Percentiles rank a stretch among this genome's conserved stretches.
These are phyloP conservation scores for Drosophila elegans DNA, from an alignment of 1,140 invertebrate species.

Conservation along the genomic window DNA sequence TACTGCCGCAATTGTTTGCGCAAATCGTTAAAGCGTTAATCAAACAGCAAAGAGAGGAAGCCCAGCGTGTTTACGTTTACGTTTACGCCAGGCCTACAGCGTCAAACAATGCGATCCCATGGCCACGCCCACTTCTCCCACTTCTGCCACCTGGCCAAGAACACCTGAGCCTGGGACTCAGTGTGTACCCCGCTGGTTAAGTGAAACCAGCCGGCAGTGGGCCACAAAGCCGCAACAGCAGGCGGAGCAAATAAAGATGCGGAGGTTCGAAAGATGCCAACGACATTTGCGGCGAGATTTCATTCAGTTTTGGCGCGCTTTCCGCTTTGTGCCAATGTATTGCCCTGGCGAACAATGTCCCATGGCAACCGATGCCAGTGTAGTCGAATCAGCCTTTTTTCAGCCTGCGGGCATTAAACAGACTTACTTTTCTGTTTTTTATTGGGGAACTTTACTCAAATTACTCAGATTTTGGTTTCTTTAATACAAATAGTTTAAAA, in stretches of 20 bases:
- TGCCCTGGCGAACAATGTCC: conserved; percentile 26
- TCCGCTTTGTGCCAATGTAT: conserved; percentile 45
- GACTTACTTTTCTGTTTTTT: not conserved
- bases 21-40: conserved; percentile 82
- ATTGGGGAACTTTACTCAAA: not conserved
- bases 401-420: not conserved
- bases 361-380: conserved; percentile 11
- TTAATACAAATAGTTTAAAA: not conserved
- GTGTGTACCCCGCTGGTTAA: conserved; percentile 59
- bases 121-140: conserved; percentile 9
- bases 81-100: conserved; percentile 12
- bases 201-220: conserved; percentile 52
- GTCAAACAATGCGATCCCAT: conserved; percentile 48
- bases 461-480: not conserved
- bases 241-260: conserved; percentile 11
- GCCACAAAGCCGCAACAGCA: conserved; percentile 36
- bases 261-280: conserved; percentile 21
- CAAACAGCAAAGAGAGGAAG: conserved; percentile 77
- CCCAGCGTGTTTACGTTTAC: conserved; percentile 29
- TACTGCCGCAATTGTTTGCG: conserved; percentile 73
- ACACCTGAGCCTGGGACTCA: conserved; percentile 10
- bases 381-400: conserved; percentile 15
- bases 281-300: conserved; percentile 44
- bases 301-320: conserved; percentile 51
- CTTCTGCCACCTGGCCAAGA: conserved; percentile 3